A percentile compares a stretch with the other conserved stretches of the same genome.
These are phyloP conservation scores for Oreocharis arfaki DNA, from an alignment of 2,113 vertebrate species.

Conservation along the genomic window DNA sequence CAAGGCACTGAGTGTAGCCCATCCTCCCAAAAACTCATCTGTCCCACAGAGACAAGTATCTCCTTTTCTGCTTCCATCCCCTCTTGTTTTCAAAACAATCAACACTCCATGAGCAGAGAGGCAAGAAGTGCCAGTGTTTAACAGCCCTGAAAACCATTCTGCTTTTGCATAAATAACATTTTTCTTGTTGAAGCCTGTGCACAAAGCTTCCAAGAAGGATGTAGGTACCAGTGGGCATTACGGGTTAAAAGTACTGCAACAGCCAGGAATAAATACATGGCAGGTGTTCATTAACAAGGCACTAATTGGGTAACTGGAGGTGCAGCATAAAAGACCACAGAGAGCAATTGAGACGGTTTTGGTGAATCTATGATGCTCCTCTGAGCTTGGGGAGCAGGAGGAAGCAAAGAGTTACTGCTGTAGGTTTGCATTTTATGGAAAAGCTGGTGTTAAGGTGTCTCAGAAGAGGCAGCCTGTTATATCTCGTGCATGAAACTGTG, in stretches of 20 bases:
- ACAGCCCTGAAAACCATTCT: background rate
- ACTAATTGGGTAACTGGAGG: conserved; percentile 50
- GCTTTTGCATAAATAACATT: background rate
- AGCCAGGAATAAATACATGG: conserved; percentile 16
- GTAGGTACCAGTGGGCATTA: background rate
- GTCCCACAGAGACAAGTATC: background rate
- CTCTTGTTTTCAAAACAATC: background rate
- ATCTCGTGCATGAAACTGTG: background rate
- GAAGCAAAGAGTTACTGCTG: background rate
- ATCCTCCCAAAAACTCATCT: background rate
- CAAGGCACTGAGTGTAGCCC: background rate
- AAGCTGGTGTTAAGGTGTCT: background rate
- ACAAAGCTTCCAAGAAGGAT: background rate
- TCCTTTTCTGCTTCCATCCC: background rate
- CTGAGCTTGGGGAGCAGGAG: background rate
- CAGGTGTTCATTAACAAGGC: conserved; percentile 31
- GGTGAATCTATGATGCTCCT: background rate
- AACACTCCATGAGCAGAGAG: background rate
- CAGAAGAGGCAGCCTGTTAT: background rate
- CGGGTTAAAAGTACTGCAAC: background rate
- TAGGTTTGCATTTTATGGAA: background rate
- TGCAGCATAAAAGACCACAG: conserved; percentile 15
- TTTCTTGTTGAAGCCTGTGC: background rate
- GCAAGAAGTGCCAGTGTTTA: background rate
- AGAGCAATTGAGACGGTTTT: background rate